phyloP scores from a whole-genome alignment of 1,140 invertebrate species.

The Teleogryllus occipitalis region DNA sequence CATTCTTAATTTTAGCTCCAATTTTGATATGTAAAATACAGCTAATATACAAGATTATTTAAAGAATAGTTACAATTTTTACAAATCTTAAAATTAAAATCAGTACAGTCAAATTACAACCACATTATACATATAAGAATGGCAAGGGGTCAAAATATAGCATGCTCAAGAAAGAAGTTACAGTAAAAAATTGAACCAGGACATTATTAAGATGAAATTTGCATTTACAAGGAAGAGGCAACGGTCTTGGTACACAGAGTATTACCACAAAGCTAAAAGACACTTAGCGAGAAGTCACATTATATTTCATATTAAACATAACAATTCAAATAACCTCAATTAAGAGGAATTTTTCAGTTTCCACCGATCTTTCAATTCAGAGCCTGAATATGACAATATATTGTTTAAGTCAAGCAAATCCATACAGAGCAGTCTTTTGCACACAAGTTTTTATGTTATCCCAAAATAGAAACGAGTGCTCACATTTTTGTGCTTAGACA shows the following conservation, averaged over 20 bases:
- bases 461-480: too few relatives aligned
- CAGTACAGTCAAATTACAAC: neutral
- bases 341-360: neutral
- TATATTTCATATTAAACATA: neutral
- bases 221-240: neutral
- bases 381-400: too few relatives aligned
- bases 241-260: neutral
- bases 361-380: too few relatives aligned
- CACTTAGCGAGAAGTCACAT: too few relatives aligned
- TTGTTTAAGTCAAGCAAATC: too few relatives aligned
- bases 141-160: neutral
- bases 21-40: slow-evolving; percentile 6
- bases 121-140: neutral
- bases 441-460: too few relatives aligned
- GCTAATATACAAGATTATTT: neutral
- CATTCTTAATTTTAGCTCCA: slow-evolving; percentile 1
- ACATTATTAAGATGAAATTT: neutral
- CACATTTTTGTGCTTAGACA: too few relatives aligned
- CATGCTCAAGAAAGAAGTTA: neutral
- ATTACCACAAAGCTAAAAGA: neutral
- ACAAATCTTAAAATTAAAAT: slow-evolving; percentile 6
- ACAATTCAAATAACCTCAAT: neutral
- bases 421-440: too few relatives aligned
- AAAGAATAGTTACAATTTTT: slow-evolving; percentile 1
- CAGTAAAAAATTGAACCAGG: neutral